Conservation (phyloP, 2,888 invertebrate species). For the Machimus atricapillus region DNA sequence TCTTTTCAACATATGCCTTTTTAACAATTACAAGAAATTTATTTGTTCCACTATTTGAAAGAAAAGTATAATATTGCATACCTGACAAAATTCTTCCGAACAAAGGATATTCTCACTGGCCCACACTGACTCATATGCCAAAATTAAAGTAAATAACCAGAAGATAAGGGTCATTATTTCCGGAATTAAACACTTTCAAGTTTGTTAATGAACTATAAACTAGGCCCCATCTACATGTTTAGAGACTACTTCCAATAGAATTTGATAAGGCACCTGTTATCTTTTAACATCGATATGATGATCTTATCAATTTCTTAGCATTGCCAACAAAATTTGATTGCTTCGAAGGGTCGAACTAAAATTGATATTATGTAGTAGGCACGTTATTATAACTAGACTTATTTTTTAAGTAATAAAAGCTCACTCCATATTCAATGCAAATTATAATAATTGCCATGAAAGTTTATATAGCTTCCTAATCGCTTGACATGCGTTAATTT, state of each 20-base stretch:
- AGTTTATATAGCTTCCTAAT: too few relatives aligned
- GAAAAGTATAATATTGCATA: constrained; percentile 46
- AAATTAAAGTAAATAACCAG: background rate
- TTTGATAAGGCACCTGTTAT: background rate
- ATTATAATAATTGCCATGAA: too few relatives aligned
- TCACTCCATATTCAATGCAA: too few relatives aligned
- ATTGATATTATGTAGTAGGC: background rate
- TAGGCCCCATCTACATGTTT: background rate
- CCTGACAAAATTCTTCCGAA: constrained; percentile 60
- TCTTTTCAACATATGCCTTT: constrained; percentile 51
- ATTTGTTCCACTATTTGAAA: background rate
- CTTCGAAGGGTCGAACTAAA: background rate
- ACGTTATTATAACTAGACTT: too few relatives aligned
- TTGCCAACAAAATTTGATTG: background rate
- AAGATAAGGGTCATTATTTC: background rate
- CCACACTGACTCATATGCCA: background rate
- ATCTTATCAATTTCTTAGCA: background rate
- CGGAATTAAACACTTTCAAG: background rate
- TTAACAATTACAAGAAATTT: constrained; percentile 47
- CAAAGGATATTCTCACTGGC: constrained; percentile 56
- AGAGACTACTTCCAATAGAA: background rate
- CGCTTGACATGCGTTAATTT: too few relatives aligned
- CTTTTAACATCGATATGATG: background rate
- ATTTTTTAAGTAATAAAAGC: too few relatives aligned
- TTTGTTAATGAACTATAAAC: background rate